These are phyloP conservation scores for Hyaena hyaena DNA, from an alignment of 2,113 vertebrate genomes.

Conservation along the genomic window DNA sequence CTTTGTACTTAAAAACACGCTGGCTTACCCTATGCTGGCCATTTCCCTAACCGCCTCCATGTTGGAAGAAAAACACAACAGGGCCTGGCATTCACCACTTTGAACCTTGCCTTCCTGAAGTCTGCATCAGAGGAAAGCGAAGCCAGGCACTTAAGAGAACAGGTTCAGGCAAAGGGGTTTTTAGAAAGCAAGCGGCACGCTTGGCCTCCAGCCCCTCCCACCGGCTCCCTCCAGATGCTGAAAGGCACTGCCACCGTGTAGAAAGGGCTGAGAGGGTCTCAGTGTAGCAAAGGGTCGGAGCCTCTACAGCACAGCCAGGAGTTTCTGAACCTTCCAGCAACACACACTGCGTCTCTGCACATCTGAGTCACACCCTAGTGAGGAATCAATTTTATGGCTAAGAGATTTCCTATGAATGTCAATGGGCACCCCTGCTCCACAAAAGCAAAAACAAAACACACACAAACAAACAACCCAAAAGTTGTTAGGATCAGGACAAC, in stretches of 20 bases:
- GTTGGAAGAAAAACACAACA: neutral
- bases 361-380: neutral
- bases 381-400: conserved; percentile 53
- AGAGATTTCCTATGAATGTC: conserved; percentile 28
- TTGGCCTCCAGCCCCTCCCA: neutral
- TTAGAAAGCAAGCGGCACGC: neutral
- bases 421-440: conserved; percentile 13
- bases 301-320: neutral
- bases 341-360: neutral
- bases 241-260: too few relatives aligned
- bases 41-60: neutral
- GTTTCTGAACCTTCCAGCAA: neutral
- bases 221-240: too few relatives aligned
- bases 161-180: neutral
- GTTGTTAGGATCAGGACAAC: neutral
- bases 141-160: neutral
- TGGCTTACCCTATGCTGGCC: neutral
- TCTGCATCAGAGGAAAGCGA: neutral
- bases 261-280: neutral
- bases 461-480: neutral
- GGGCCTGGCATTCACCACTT: neutral
- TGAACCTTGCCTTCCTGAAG: neutral
- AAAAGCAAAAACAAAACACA: neutral
- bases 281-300: neutral
- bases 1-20: neutral